Evolutionary conservation across 2,888 invertebrate species (phyloP), one percentile per base, ranked within the genome.

Genomic region (Myathropa florea): DNA sequence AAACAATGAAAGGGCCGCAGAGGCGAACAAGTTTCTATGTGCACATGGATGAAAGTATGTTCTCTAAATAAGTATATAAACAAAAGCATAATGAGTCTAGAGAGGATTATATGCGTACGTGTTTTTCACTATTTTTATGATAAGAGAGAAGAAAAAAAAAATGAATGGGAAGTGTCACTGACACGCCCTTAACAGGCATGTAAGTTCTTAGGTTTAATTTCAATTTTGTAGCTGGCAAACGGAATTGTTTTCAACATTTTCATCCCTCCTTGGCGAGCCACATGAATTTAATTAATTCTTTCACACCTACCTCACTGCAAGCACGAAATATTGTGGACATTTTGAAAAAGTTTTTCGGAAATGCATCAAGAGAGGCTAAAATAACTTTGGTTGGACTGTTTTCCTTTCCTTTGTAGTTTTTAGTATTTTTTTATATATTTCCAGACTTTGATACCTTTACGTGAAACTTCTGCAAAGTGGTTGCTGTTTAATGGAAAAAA

Each of bases 1-100:
- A 68, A 68, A 75, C 64, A 75, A 70, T 28, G 39, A 81, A 23
- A 67, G 57, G 55, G 30, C 39, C 30, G 39, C 23, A 65, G 57
- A 21, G 7, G 26, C 55, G 33, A 65, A 60, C 46, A 55, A 10
- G 46, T 10, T 33, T 33, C 3, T 18, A 4, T 6, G 18, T 46
- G 46, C 18, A 46, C 46, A 46, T 46, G 18, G 46, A 46, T 2
- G n/a, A 18, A 46, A 46, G 46, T 46, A 46, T 18, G n/a, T 46
- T 46, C 46, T 46, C 46, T 46, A 46, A 18, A 18, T 46, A 18
- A n/a, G n/a, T 46, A 46, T 7, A 46, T 46, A 46, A 46, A 57
- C 12, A 33, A 64, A 46, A 18, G 24, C 39, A 63, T 53, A 70
- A 46, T 46, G 46, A 46, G 46, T 46, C 46, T 46, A 46, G 46